Percentiles rank a stretch among this genome's conserved stretches.
Conservation (phyloP, 2,797 vertebrate genomes). For the Aeoliscus strigatus region DNA sequence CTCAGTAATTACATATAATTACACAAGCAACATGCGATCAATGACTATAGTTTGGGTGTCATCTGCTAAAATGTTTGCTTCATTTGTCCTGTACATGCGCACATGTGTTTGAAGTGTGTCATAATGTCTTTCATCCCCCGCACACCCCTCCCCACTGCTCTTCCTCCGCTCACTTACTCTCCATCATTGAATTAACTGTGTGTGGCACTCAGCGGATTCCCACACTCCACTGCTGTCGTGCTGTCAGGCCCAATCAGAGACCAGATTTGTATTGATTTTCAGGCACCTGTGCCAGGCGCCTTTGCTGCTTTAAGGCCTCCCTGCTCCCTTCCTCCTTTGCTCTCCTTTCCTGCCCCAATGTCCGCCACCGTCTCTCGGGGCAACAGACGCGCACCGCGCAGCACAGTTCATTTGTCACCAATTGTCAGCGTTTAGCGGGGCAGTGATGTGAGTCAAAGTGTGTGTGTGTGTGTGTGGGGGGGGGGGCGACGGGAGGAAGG, state of each 20-base stretch:
- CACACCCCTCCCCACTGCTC: conserved; percentile 18
- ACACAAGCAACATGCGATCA: conserved; percentile 30
- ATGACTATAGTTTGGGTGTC: conserved; percentile 24
- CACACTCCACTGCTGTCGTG: conserved; percentile 65
- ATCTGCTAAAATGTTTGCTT: conserved; percentile 32
- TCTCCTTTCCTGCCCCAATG: conserved; percentile 46
- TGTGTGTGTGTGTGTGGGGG: too few species aligned
- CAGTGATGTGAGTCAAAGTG: conserved; percentile 78
- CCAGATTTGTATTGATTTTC: conserved; percentile 57
- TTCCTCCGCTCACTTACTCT: conserved; percentile 30
- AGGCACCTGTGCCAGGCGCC: conserved; percentile 77
- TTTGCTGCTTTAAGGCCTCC: conserved; percentile 43
- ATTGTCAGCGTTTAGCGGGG: conserved; percentile 86
- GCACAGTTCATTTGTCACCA: conserved; percentile 90
- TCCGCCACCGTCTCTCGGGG: conserved; percentile 77
- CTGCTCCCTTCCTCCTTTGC: conserved; percentile 38
- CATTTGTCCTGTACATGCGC: conserved; percentile 15
- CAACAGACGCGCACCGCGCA: conserved; percentile 77
- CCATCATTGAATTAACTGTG: conserved; percentile 59
- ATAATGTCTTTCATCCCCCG: conserved; percentile 30
- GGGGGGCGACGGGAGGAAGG: conserved; percentile 47
- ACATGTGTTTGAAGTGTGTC: conserved; percentile 31
- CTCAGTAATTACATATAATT: conserved; percentile 23
- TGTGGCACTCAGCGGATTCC: conserved; percentile 66
- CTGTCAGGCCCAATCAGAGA: conserved; percentile 56